phyloP scores from a whole-genome alignment of 2,797 vertebrate genomes.

The Rhinichthys osculus region DNA sequence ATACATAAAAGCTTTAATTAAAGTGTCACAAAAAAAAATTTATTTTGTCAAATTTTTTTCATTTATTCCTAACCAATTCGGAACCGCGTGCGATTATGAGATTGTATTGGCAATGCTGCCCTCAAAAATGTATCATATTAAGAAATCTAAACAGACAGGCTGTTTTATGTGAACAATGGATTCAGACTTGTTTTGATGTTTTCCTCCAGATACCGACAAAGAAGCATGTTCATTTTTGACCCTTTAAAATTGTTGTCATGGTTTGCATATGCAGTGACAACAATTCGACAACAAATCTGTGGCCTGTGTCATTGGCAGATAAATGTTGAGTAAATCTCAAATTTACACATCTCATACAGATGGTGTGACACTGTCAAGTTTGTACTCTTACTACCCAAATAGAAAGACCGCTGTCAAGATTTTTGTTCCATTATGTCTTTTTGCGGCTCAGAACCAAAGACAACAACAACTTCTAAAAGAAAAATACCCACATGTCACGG shows the following conservation, averaged over 20 bases:
- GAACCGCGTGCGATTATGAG: not conserved
- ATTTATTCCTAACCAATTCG: not conserved
- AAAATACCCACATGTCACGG: conserved; percentile 61
- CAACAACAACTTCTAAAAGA: conserved; percentile 50
- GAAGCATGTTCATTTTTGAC: not conserved
- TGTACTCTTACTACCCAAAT: conserved; percentile 27
- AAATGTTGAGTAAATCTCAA: conserved; percentile 60
- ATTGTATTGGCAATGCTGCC: not conserved
- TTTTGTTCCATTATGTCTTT: conserved; percentile 60
- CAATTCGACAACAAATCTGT: conserved; percentile 30
- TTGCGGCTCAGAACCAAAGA: conserved; percentile 51
- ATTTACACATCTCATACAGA: conserved; percentile 57
- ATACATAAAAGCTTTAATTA: no score
- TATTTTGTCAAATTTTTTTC: no score
- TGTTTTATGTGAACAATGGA: not conserved
- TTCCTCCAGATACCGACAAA: not conserved
- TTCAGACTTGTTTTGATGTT: not conserved
- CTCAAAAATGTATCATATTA: not conserved
- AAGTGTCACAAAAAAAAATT: no score
- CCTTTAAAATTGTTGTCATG: conserved; percentile 65
- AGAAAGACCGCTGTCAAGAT: conserved; percentile 43
- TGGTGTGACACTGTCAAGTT: conserved; percentile 50
- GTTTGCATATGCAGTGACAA: conserved; percentile 51
- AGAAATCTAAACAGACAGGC: not conserved
- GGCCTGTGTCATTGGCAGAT: conserved; percentile 36